Evolutionary conservation across 1,140 invertebrate species (phyloP), one percentile per base, ranked within the genome.

Genomic region (Bicyclus anynana): DNA sequence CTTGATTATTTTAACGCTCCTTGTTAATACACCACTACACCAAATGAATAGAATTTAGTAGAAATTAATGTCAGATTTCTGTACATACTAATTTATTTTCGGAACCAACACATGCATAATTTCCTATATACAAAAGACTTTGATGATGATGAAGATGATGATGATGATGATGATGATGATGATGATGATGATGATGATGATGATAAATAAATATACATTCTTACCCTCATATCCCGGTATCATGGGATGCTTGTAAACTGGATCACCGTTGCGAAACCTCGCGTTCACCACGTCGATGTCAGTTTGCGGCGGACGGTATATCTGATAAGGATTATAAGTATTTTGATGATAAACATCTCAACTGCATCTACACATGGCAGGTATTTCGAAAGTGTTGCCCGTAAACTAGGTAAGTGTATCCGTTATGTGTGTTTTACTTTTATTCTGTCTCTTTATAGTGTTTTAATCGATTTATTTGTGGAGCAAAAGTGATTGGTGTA

Each of bases 191-290:
- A n/a, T n/a, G n/a, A n/a, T n/a, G n/a, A n/a, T n/a, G n/a, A n/a
- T n/a, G n/a, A n/a, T 35, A 35, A 35, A n/a, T 3, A 3, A 35
- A n/a, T 35, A 3, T 17, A 14, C 37, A 16, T 13, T 38, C 65
- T 53, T 80, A 93, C 92, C 94, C 77, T 93, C 91, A 77, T 94
- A 94, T 44, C 92, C 91, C 5, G 93, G 92, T 50, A 93, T 84
- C 67, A 93, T 91, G 1, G 93, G 93, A 87, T 94, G 91, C 49
- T 90, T 90, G 73, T 93, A 94, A 27, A 93, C 86, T 0, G 92
- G 83, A 77, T 94, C 92, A 1, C 90, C 91, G 55, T 90, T 89
- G 35, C 90, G 82, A 51, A 90, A 90, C 46, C 93, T 89, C 1
- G 90, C 87, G 46, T 92, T 92, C 1, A 94, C 90, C 0, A 92